Conservation (phyloP, 2,888 invertebrate genomes). For the Epinotia bilunana region DNA sequence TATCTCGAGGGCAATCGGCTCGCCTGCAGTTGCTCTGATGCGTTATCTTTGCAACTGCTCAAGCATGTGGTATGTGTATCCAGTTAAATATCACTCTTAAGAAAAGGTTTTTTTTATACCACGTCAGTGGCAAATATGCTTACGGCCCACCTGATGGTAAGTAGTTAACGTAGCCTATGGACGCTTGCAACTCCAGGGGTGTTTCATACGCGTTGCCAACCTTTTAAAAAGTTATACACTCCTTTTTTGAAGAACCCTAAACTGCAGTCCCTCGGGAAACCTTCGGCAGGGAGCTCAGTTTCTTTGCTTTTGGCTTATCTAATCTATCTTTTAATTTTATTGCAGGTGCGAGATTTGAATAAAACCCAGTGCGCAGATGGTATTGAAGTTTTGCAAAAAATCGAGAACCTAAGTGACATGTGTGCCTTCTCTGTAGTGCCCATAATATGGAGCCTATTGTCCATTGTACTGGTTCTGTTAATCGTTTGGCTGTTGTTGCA, state of each 20-base stretch:
- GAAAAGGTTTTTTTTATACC: background rate
- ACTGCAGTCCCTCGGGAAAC: too few relatives aligned
- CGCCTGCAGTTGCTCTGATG: constrained; percentile 29
- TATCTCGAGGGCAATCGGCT: constrained; percentile 30
- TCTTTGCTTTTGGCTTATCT: background rate
- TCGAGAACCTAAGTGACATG: background rate
- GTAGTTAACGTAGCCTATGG: too few relatives aligned
- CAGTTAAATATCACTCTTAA: background rate
- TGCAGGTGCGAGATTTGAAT: constrained; percentile 18
- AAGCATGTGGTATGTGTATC: constrained; percentile 2
- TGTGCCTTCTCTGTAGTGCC: background rate
- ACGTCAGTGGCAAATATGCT: too few relatives aligned
- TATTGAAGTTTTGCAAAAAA: background rate
- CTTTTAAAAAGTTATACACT: too few relatives aligned
- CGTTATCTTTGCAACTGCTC: constrained; percentile 1
- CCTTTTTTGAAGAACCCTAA: too few relatives aligned
- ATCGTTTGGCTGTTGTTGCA: background rate
- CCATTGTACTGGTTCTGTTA: background rate
- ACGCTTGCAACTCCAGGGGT: too few relatives aligned
- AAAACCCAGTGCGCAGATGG: background rate
- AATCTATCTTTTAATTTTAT: background rate
- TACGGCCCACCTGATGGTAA: too few relatives aligned
- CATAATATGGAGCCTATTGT: background rate
- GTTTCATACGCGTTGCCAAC: too few relatives aligned
- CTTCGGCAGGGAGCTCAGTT: background rate